Evolutionary conservation across 2,797 vertebrate genomes (phyloP).

Genomic region (Sebastes ruberrimus): DNA sequence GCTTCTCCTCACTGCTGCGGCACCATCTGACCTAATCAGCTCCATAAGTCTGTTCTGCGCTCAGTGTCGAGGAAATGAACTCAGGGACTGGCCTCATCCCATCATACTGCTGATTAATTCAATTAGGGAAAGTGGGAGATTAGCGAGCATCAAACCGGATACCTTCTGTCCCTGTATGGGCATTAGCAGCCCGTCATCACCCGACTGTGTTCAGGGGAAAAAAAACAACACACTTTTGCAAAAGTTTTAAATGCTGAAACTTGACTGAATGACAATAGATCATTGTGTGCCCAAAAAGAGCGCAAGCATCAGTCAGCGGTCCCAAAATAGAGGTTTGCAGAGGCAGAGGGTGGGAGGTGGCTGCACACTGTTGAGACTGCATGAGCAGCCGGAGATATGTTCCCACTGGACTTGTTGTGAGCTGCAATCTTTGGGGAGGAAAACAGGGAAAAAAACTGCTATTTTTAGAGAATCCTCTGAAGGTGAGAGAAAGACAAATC

Average conservation of each 20-base stretch:
- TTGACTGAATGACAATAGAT: slow-evolving; percentile 43
- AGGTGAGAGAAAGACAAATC: slow-evolving; percentile 36
- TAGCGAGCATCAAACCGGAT: slow-evolving; percentile 62
- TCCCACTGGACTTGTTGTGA: slow-evolving; percentile 56
- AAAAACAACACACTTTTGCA: background rate
- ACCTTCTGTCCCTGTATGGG: slow-evolving; percentile 51
- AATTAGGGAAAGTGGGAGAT: slow-evolving; percentile 73
- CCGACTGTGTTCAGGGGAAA: background rate
- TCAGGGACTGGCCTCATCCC: slow-evolving; percentile 51
- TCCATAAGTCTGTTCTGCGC: slow-evolving; percentile 19
- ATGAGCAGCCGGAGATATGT: slow-evolving; percentile 51
- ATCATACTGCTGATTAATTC: slow-evolving; percentile 70
- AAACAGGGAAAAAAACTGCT: slow-evolving; percentile 36
- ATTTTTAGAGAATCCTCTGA: slow-evolving; percentile 64
- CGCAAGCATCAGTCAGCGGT: slow-evolving; percentile 46
- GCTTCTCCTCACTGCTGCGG: background rate
- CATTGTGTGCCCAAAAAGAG: slow-evolving; percentile 40
- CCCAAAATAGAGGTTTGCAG: slow-evolving; percentile 74
- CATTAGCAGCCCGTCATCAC: slow-evolving; percentile 18
- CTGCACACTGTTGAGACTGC: slow-evolving; percentile 33
- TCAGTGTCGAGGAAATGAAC: slow-evolving; percentile 49
- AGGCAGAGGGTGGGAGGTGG: slow-evolving; percentile 69
- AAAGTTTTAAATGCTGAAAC: slow-evolving; percentile 23
- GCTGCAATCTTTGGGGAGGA: slow-evolving; percentile 39
- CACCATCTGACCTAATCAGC: slow-evolving; percentile 23